Conservation (phyloP, 2,888 invertebrate species). For the Plemyria rubiginata region DNA sequence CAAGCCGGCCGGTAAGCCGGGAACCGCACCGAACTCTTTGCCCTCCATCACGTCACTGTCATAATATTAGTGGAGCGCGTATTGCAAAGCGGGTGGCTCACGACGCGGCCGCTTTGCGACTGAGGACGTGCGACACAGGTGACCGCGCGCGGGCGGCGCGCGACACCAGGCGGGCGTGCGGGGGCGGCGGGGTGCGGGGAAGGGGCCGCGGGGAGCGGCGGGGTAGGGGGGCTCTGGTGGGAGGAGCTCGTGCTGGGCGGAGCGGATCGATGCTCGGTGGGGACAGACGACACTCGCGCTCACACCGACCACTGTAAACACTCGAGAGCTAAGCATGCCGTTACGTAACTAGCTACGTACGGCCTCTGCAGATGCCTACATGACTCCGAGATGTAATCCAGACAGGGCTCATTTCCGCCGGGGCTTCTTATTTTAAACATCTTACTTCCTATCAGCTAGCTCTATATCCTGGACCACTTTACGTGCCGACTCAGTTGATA, state of each 20-base stretch:
- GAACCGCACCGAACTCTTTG: slow-evolving; percentile 80
- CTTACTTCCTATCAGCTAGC: slow-evolving; percentile 19
- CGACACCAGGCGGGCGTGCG: slow-evolving; percentile 77
- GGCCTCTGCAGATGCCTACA: slow-evolving; percentile 46
- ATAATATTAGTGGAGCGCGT: slow-evolving; percentile 63
- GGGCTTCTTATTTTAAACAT: slow-evolving; percentile 32
- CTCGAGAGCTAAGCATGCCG: slow-evolving; percentile 63
- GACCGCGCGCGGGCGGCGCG: slow-evolving; percentile 81
- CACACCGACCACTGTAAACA: slow-evolving; percentile 73
- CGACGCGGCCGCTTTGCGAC: slow-evolving; percentile 85
- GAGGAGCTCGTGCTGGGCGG: slow-evolving; percentile 82
- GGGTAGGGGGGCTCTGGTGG: slow-evolving; percentile 69
- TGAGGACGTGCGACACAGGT: slow-evolving; percentile 85
- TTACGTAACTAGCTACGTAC: slow-evolving; percentile 68
- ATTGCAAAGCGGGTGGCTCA: slow-evolving; percentile 82
- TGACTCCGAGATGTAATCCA: slow-evolving; percentile 35
- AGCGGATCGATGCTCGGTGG: slow-evolving; percentile 83
- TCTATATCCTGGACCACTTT: slow-evolving; percentile 26
- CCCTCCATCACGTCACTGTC: slow-evolving; percentile 82
- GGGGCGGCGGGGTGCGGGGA: slow-evolving; percentile 52
- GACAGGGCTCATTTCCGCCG: slow-evolving; percentile 31
- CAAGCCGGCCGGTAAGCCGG: slow-evolving; percentile 78
- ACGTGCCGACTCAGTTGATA: slow-evolving; percentile 11
- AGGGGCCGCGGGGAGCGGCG: slow-evolving; percentile 50
- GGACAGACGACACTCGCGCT: slow-evolving; percentile 80